A percentile compares a stretch with the other conserved stretches of the same genome.
Evolutionary conservation across 92 coral and sea anemone genomes (phyloP).

Genomic region (Epizoanthus stellaris): DNA sequence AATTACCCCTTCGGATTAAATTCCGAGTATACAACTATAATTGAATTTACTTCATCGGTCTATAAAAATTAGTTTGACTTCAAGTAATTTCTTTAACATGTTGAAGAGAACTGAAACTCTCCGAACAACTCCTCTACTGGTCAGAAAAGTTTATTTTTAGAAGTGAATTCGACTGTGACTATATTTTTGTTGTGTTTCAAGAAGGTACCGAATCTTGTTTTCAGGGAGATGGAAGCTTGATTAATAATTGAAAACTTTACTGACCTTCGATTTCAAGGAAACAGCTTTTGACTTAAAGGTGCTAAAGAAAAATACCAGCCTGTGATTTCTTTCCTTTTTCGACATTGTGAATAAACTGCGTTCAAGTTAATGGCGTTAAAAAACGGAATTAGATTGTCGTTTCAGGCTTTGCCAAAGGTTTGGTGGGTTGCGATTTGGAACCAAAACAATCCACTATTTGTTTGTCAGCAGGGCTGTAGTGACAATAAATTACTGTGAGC

Average conservation of each 20-base stretch:
- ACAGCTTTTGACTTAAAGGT: neutral
- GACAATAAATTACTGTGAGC: constrained; percentile 3
- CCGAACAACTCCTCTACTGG: no score
- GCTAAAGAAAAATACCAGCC: no score
- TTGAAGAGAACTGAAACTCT: neutral
- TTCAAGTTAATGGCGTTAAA: neutral
- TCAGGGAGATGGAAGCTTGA: neutral
- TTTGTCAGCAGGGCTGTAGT: neutral
- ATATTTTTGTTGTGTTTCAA: neutral
- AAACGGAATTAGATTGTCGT: neutral
- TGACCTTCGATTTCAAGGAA: constrained; percentile 17
- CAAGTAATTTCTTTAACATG: neutral
- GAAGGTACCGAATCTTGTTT: neutral
- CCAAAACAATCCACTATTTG: neutral
- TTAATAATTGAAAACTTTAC: constrained; percentile 22
- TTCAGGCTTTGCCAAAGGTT: neutral
- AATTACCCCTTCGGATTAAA: constrained; percentile 26
- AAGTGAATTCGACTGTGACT: no score
- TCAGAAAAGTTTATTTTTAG: neutral
- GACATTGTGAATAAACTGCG: neutral
- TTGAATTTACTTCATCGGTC: constrained; percentile 28
- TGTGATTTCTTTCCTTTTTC: neutral
- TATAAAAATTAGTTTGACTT: constrained; percentile 34
- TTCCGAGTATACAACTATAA: constrained; percentile 4
- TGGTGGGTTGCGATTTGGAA: neutral